phyloP scores from a whole-genome alignment of 2,113 vertebrate species.

The Scortum barcoo region DNA sequence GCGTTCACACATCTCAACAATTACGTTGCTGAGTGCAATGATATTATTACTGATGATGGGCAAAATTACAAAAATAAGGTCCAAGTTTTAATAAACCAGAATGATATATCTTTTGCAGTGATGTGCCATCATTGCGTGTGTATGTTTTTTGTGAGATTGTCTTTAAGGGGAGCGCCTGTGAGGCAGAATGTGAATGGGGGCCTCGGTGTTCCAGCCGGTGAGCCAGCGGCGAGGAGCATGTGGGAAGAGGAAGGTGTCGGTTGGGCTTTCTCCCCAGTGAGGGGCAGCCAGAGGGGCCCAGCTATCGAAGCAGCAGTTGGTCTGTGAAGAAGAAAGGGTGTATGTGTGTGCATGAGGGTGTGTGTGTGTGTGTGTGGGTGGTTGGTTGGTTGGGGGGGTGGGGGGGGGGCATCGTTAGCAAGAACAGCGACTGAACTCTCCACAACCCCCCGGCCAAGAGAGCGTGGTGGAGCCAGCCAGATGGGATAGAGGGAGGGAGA shows the following conservation, averaged over 20 bases:
- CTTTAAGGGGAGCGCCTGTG: slow-evolving; percentile 35
- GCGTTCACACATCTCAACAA: neutral
- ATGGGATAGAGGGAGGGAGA: slow-evolving; percentile 63
- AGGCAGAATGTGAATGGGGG: slow-evolving; percentile 62
- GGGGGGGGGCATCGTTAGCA: slow-evolving; percentile 73
- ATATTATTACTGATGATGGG: slow-evolving; percentile 10
- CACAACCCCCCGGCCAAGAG: slow-evolving; percentile 81
- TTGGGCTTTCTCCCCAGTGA: slow-evolving; percentile 66
- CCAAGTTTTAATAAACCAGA: neutral
- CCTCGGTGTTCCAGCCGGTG: slow-evolving; percentile 69
- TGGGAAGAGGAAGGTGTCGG: slow-evolving; percentile 74
- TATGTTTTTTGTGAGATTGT: slow-evolving; percentile 10
- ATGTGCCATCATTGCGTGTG: neutral
- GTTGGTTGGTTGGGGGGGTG: too few relatives aligned
- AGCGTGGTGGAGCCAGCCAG: slow-evolving; percentile 77
- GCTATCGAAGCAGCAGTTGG: slow-evolving; percentile 72
- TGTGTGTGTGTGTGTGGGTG: too few relatives aligned
- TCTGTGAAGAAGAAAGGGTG: slow-evolving; percentile 63
- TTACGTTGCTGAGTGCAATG: neutral
- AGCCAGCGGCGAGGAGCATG: slow-evolving; percentile 72
- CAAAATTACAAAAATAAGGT: neutral
- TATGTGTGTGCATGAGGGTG: slow-evolving; percentile 30
- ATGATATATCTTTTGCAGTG: neutral
- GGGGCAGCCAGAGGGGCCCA: slow-evolving; percentile 73
- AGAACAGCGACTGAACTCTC: slow-evolving; percentile 82